These are phyloP conservation scores for Rhaphigaster nebulosa DNA, from an alignment of 2,888 invertebrate genomes.

Conservation along the genomic window DNA sequence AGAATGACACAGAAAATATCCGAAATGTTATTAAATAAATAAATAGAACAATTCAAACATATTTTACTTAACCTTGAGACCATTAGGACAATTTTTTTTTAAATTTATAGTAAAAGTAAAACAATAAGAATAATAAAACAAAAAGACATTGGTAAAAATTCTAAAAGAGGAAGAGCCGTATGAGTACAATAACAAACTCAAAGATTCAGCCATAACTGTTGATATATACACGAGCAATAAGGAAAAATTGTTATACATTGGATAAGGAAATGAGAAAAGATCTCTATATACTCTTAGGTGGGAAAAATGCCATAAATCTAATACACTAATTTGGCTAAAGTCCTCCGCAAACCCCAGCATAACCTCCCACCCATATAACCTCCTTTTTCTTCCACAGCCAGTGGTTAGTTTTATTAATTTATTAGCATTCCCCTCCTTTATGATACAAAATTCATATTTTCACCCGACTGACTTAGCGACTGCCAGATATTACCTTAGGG, in stretches of 20 bases:
- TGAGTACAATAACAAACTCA: neutral
- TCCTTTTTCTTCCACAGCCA: neutral
- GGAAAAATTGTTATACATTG: conserved; percentile 5
- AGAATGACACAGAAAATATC: too few relatives aligned
- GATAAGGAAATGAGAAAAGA: conserved; percentile 16
- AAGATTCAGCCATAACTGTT: neutral
- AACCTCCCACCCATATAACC: neutral
- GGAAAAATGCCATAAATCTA: conserved; percentile 2
- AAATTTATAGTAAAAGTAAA: neutral
- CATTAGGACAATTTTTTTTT: too few relatives aligned
- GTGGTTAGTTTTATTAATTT: conserved; percentile 41
- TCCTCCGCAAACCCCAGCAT: neutral
- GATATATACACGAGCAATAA: neutral
- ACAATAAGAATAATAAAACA: neutral
- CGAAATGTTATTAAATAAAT: too few relatives aligned
- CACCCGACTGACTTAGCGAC: conserved; percentile 11
- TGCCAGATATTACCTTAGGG: conserved; percentile 36
- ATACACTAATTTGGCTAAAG: neutral
- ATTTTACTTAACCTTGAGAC: too few relatives aligned
- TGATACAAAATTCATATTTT: conserved; percentile 42
- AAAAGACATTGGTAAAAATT: neutral
- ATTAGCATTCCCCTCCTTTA: neutral
- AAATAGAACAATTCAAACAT: neutral
- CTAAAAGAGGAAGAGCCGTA: neutral
- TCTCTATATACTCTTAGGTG: neutral